These are phyloP conservation scores for Perognathus longimembris DNA, from an alignment of 2,113 vertebrate species.

Conservation along the genomic window DNA sequence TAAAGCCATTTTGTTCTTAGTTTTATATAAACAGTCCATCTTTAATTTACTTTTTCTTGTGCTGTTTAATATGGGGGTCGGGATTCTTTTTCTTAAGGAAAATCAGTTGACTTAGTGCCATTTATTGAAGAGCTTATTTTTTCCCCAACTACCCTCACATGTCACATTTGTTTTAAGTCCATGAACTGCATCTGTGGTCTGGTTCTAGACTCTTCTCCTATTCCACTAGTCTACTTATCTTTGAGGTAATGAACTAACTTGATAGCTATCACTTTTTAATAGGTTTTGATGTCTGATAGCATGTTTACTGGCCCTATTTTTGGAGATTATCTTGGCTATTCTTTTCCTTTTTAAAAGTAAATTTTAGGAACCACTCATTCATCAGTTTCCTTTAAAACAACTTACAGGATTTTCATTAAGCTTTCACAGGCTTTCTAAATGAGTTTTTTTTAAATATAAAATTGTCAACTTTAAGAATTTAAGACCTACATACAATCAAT, in stretches of 20 bases:
- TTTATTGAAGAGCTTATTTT: background rate
- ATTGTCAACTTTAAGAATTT: background rate
- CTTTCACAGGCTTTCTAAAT: background rate
- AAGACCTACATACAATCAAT: background rate
- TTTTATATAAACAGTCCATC: background rate
- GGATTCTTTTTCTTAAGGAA: slow-evolving; percentile 29
- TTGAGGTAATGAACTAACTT: background rate
- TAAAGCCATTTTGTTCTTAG: background rate
- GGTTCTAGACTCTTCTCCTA: background rate
- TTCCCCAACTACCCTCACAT: background rate
- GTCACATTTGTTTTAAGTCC: background rate
- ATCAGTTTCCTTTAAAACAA: slow-evolving; percentile 29
- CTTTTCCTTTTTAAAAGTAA: slow-evolving; percentile 8
- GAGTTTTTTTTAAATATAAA: background rate
- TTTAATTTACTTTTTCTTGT: slow-evolving; percentile 6
- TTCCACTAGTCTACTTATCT: background rate
- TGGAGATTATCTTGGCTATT: slow-evolving; percentile 10
- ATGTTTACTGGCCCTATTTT: background rate
- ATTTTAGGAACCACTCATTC: background rate
- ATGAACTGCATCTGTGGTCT: background rate
- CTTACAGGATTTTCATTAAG: background rate
- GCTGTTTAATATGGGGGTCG: background rate
- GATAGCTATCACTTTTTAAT: slow-evolving; percentile 2
- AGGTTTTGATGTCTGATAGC: slow-evolving; percentile 15
- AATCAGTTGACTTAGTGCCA: background rate